A percentile compares a stretch with the other conserved stretches of the same genome.
Conservation (phyloP, 2,797 vertebrate genomes). For the Esox masquinongy region DNA sequence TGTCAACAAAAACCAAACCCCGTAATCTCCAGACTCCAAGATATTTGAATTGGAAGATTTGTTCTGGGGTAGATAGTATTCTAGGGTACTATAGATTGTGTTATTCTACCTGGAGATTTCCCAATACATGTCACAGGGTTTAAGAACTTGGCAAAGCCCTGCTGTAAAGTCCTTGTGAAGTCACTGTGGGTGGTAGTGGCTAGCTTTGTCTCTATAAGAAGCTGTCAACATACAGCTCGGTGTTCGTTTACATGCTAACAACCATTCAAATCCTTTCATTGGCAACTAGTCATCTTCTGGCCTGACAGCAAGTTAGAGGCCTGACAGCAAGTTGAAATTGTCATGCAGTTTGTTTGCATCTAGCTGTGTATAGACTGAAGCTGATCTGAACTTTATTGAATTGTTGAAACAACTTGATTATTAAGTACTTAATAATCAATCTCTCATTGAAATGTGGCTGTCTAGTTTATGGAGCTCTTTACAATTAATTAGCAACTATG, state of each 20-base stretch:
- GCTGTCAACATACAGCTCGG: not conserved
- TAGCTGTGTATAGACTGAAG: not conserved
- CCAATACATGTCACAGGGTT: not conserved
- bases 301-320: not conserved
- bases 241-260: conserved; percentile 3
- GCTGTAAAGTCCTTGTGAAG: not conserved
- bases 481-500: conserved; percentile 39
- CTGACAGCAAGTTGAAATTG: not conserved
- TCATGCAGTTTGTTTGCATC: not conserved
- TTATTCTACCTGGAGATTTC: not conserved
- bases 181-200: not conserved
- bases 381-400: conserved; percentile 3
- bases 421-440: conserved; percentile 35
- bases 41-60: not conserved
- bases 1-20: conserved; percentile 9
- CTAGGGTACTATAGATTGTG: too few species aligned
- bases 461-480: conserved; percentile 38
- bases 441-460: conserved; percentile 34
- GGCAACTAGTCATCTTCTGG: not conserved
- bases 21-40: not conserved
- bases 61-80: not conserved
- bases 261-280: not conserved
- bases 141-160: not conserved
- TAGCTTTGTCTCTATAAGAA: not conserved
- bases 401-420: not conserved